Conservation (phyloP, 1,140 invertebrate species). For the Drosophila kepulauana region DNA sequence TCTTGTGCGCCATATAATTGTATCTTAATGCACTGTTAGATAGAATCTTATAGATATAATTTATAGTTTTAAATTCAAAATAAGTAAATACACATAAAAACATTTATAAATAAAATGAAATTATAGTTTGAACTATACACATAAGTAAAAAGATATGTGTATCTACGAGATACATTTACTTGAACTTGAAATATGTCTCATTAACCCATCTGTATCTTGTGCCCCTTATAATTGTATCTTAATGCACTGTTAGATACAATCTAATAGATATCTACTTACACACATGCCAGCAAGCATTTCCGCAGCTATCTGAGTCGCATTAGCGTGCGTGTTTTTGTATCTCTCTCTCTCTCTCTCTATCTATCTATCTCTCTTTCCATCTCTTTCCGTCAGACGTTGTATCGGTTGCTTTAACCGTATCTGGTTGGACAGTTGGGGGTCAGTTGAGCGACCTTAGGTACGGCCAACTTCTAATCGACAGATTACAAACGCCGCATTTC, state of each 20-base stretch:
- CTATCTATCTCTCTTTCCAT: neutral
- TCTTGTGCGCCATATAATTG: neutral
- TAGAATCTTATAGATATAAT: neutral
- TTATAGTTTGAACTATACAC: too few relatives aligned
- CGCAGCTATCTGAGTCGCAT: neutral
- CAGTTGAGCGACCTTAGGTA: neutral
- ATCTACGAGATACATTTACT: too few relatives aligned
- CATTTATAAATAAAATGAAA: too few relatives aligned
- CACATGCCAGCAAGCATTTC: conserved; percentile 3
- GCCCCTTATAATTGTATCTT: neutral
- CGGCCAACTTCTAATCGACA: conserved; percentile 17
- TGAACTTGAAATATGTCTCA: too few relatives aligned
- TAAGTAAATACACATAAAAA: too few relatives aligned
- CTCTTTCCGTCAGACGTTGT: neutral
- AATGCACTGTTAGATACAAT: neutral
- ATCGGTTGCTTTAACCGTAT: neutral
- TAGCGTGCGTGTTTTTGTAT: neutral
- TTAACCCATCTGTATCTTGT: neutral
- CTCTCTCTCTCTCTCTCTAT: conserved; percentile 10
- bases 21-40: neutral
- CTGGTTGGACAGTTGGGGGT: neutral
- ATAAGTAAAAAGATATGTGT: too few relatives aligned
- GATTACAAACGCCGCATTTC: conserved; percentile 8
- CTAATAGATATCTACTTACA: neutral
- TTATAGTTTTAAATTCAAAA: too few relatives aligned